phyloP scores from a whole-genome alignment of 2,113 vertebrate species.

The Coryphaenoides rupestris region DNA sequence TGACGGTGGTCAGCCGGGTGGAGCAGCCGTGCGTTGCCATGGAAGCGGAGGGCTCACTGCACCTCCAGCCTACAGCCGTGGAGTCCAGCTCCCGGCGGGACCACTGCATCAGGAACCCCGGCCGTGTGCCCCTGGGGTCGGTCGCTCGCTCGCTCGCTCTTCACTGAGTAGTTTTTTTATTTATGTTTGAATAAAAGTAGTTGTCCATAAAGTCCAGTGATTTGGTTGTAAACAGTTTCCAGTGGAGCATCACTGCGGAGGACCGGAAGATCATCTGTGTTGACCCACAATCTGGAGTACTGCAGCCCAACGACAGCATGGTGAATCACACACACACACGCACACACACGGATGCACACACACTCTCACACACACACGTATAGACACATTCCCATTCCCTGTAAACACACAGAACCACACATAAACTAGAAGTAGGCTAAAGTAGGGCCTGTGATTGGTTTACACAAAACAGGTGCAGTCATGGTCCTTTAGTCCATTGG shows the following conservation, averaged over 20 bases:
- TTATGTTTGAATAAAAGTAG: too few species aligned
- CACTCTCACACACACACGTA: slow-evolving; percentile 1
- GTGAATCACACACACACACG: slow-evolving; percentile 64
- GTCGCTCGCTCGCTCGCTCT: slow-evolving; percentile 17
- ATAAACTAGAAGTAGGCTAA: too few species aligned
- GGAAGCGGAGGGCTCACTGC: slow-evolving; percentile 73
- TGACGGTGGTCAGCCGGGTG: slow-evolving; percentile 72
- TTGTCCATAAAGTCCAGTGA: neutral
- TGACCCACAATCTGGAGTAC: slow-evolving; percentile 72
- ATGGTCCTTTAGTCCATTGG: slow-evolving; percentile 84
- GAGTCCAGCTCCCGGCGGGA: slow-evolving; percentile 66
- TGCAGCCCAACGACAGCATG: slow-evolving; percentile 82
- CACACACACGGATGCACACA: neutral
- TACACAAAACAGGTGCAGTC: slow-evolving; percentile 72
- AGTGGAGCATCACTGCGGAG: slow-evolving; percentile 77
- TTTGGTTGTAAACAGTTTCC: slow-evolving; percentile 64
- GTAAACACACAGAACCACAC: too few species aligned
- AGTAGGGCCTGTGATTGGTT: neutral
- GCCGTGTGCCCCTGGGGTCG: slow-evolving; percentile 72
- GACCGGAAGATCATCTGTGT: slow-evolving; percentile 75
- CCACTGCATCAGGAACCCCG: slow-evolving; percentile 79
- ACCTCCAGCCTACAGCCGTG: slow-evolving; percentile 83
- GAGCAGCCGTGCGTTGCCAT: slow-evolving; percentile 75
- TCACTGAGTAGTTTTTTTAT: too few species aligned
- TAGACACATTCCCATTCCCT: too few species aligned